phyloP scores from a whole-genome alignment of 2,888 invertebrate species.

The Drosophila mayaguana region DNA sequence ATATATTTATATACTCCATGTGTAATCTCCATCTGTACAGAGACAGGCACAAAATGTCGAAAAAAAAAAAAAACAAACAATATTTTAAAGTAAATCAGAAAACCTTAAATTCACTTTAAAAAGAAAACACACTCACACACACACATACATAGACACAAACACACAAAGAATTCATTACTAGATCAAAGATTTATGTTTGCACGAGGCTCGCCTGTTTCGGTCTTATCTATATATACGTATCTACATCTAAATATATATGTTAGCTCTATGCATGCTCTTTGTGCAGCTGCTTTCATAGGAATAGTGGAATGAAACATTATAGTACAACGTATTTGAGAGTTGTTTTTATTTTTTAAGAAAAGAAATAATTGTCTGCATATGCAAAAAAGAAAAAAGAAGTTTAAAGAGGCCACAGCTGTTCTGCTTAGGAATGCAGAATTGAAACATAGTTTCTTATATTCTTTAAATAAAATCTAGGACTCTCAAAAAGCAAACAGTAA shows the following conservation, averaged over 20 bases:
- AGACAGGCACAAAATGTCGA: constrained; percentile 38
- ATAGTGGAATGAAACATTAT: neutral
- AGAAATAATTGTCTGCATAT: neutral
- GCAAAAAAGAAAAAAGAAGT: neutral
- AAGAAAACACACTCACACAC: neutral
- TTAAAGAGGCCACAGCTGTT: neutral
- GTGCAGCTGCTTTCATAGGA: neutral
- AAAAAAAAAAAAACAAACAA: constrained; percentile 4
- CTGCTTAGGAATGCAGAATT: neutral
- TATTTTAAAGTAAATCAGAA: neutral
- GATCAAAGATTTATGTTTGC: constrained; percentile 1
- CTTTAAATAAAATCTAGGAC: neutral
- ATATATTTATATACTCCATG: constrained; percentile 6
- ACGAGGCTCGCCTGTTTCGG: constrained; percentile 18
- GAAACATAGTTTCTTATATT: neutral
- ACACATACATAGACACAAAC: neutral
- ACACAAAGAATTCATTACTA: constrained; percentile 4
- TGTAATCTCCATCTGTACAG: constrained; percentile 38
- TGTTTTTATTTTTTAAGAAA: neutral
- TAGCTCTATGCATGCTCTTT: neutral
- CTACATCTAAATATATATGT: neutral
- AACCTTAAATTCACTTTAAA: constrained; percentile 13
- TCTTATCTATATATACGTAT: neutral
- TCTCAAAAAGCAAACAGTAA: neutral
- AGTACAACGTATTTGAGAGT: neutral